Conservation (phyloP, 2,888 invertebrate species). For the Trichopoda pennipes region DNA sequence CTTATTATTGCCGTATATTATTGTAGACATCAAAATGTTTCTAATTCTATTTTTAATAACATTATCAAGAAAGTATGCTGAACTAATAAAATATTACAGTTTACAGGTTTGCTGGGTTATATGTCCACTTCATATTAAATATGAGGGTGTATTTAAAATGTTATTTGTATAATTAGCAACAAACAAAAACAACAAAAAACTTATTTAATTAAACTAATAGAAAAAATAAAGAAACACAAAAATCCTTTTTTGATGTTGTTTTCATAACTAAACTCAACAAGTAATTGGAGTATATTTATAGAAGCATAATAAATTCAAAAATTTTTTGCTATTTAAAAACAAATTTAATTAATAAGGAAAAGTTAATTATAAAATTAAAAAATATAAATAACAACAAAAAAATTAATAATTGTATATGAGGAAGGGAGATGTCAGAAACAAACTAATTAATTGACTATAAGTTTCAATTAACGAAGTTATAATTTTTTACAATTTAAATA, state of each 20-base stretch:
- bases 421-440: too few species aligned
- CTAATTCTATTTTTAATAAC: too few species aligned
- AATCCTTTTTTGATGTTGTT: neutral
- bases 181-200: slow-evolving; percentile 13
- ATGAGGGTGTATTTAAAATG: slow-evolving; percentile 26
- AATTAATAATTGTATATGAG: too few species aligned
- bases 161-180: slow-evolving; percentile 39
- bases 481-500: too few species aligned
- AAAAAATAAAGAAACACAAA: slow-evolving; percentile 1
- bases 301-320: neutral
- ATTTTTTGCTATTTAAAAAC: neutral
- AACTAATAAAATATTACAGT: too few species aligned
- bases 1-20: too few species aligned
- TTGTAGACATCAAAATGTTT: too few species aligned
- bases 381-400: too few species aligned
- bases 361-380: neutral
- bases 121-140: neutral
- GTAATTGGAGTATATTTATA: slow-evolving; percentile 14
- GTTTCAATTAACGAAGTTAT: too few species aligned
- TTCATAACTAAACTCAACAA: too few species aligned
- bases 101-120: slow-evolving; percentile 17
- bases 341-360: neutral
- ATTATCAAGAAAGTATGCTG: too few species aligned
- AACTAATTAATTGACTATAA: too few species aligned
- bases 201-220: slow-evolving; percentile 51